phyloP scores from a whole-genome alignment of 2,888 invertebrate genomes.

The Lasiommata megera region DNA sequence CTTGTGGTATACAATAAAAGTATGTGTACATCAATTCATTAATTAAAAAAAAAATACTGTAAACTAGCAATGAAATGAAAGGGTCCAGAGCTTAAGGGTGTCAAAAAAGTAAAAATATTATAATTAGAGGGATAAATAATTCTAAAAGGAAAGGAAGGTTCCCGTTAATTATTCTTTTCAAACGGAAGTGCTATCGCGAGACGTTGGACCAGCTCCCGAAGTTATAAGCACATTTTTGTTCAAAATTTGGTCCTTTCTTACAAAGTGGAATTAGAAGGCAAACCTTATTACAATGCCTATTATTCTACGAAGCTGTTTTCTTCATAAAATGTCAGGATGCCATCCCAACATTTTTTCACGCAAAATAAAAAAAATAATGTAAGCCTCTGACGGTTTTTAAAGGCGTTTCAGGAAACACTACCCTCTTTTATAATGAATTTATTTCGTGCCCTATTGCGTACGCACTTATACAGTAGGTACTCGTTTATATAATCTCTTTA shows the following conservation, averaged over 20 bases:
- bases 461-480: too few species aligned
- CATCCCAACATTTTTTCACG: not conserved
- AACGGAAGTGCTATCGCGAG: not conserved
- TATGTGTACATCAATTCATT: too few species aligned
- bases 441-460: too few species aligned
- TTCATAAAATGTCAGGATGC: not conserved
- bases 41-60: too few species aligned
- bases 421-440: too few species aligned
- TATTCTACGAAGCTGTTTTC: not conserved
- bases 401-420: too few species aligned
- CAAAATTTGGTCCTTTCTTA: not conserved
- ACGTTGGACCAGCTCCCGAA: not conserved
- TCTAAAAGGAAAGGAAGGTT: slow-evolving; percentile 5
- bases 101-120: too few species aligned
- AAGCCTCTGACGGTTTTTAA: not conserved
- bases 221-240: not conserved
- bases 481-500: too few species aligned
- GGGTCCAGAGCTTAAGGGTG: too few species aligned
- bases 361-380: not conserved
- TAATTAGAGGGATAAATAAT: too few species aligned
- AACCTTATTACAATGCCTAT: not conserved
- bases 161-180: slow-evolving; percentile 8
- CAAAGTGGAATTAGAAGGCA: not conserved
- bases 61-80: too few species aligned
- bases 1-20: too few species aligned